Base-by-base conservation (phyloP, 2,797 vertebrate species). In the Saxicola maurus region DNA sequence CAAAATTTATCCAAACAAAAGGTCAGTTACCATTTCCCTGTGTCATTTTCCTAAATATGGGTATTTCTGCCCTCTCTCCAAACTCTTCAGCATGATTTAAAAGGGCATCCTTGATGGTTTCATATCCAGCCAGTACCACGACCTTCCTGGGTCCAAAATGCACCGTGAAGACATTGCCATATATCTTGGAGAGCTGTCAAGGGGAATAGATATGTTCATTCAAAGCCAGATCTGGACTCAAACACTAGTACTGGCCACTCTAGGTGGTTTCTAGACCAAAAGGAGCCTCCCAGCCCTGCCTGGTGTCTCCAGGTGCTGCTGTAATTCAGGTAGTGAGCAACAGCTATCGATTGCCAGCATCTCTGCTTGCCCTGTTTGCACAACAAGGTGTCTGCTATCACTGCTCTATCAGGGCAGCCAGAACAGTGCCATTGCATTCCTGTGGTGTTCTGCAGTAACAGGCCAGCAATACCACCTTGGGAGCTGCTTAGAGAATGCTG, bases 61-160 rank as follows among this genome's bases (percentile, higher is more conserved):
- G 96, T 69, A 95, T 94, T 82, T 93, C 91, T 64, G 95, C 94
- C 52, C 97, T 96, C 40, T 95, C 96, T 82, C 93, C 97, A 90
- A 97, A 97, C 17, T 95, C 95, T 59, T 96, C 96, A 73, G 96
- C 93, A 3, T 96, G 95, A 67, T 92, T 96, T 74, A 94, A 82
- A 69, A 97, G 94, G n/a, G 97, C 97, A n/a, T 97, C 96, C 73
- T 95, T 97, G 94, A 97, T 96, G 69, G 95, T 77, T 46, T 96
- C 90, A 2, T 96, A 97, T 15, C 96, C 96, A 67, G 93, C 74
- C 67, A 97, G 66, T 14, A 97, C 93, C 64, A 97, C 95, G 2
- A 62, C 84, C 87, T 82, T 96, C 90, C 67, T 93, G 60, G 84
- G 80, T 74, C 96, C 97, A 43, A 97, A 95, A 79, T 96, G 87